These are phyloP conservation scores for Sinonovacula constricta DNA, from an alignment of 1,140 invertebrate genomes.

Conservation along the genomic window DNA sequence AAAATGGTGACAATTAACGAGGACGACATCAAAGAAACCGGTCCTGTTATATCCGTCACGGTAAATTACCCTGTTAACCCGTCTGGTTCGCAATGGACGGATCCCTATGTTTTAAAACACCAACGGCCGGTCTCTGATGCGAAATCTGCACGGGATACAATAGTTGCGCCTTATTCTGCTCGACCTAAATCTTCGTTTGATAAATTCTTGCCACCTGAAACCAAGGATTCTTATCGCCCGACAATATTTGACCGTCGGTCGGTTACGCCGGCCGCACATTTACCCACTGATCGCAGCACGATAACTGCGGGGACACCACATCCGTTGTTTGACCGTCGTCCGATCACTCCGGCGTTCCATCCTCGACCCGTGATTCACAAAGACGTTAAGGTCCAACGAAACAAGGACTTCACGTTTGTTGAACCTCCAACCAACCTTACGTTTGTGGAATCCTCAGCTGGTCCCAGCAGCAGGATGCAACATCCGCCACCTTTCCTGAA, in stretches of 20 bases:
- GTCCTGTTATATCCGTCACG: background rate
- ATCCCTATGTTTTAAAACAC: background rate
- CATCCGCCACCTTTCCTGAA: slow-evolving; percentile 30
- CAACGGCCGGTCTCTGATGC: slow-evolving; percentile 17
- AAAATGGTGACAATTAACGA: slow-evolving; percentile 38
- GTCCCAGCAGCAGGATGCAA: background rate
- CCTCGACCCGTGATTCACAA: slow-evolving; percentile 27
- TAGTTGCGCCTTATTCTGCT: slow-evolving; percentile 21
- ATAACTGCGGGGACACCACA: background rate
- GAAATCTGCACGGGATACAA: slow-evolving; percentile 25
- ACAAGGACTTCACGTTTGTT: background rate
- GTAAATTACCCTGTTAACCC: background rate
- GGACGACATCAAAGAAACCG: slow-evolving; percentile 9
- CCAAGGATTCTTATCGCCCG: slow-evolving; percentile 19
- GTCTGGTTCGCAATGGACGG: background rate
- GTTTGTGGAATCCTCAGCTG: background rate
- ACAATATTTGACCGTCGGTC: background rate
- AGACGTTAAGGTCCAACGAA: slow-evolving; percentile 24
- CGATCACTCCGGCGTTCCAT: slow-evolving; percentile 31
- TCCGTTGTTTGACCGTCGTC: background rate
- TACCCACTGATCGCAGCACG: too few species aligned
- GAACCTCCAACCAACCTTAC: slow-evolving; percentile 23
- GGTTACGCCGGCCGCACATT: background rate
- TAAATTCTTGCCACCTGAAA: background rate
- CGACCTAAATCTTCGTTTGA: slow-evolving; percentile 6